These are phyloP conservation scores for Marasmarcha lunaedactyla DNA, from an alignment of 2,888 invertebrate genomes.

Conservation along the genomic window DNA sequence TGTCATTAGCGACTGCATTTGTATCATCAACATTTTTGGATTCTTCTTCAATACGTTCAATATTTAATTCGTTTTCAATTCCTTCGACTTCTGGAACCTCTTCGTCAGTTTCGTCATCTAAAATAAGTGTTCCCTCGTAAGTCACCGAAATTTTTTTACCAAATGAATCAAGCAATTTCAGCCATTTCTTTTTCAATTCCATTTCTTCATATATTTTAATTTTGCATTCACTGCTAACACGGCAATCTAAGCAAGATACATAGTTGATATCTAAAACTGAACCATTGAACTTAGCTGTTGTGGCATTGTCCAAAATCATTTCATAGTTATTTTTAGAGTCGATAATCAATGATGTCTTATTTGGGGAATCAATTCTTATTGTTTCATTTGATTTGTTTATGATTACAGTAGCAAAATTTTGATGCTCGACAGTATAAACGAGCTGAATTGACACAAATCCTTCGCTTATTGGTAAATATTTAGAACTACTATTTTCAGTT, in stretches of 20 bases:
- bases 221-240: conserved; percentile 33
- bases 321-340: conserved; percentile 33
- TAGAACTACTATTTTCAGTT: conserved; percentile 22
- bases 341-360: conserved; percentile 31
- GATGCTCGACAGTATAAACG: conserved; percentile 52
- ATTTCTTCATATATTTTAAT: conserved; percentile 20
- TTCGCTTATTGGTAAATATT: conserved; percentile 29
- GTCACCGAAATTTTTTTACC: conserved; percentile 36
- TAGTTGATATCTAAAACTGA: conserved; percentile 34
- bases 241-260: conserved; percentile 38
- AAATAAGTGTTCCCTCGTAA: conserved; percentile 39
- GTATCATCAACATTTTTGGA: conserved; percentile 11
- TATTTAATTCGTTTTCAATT: not conserved
- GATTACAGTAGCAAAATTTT: conserved; percentile 61
- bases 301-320: conserved; percentile 35
- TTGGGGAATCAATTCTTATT: conserved; percentile 43
- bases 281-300: conserved; percentile 42
- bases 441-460: conserved; percentile 46
- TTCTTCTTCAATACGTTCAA: not conserved
- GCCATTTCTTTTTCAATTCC: conserved; percentile 30
- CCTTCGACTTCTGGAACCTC: too few species aligned
- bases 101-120: conserved; percentile 26
- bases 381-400: conserved; percentile 40
- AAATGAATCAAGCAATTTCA: conserved; percentile 50
- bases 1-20: conserved; percentile 4